Percentiles rank a stretch among this genome's conserved stretches.
Conservation (phyloP, 2,113 vertebrate species). For the Oncorhynchus keta region DNA sequence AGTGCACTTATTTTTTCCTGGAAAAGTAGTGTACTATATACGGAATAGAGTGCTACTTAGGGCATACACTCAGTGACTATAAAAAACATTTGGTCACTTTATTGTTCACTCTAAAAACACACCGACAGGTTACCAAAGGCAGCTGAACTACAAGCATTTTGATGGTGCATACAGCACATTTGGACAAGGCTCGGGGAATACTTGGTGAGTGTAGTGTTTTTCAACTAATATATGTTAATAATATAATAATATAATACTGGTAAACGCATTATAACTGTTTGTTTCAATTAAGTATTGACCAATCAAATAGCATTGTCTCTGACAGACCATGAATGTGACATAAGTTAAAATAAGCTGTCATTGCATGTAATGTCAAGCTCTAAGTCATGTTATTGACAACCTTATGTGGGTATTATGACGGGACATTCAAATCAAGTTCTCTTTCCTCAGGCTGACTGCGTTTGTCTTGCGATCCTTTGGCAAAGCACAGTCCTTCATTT, state of each 20-base stretch:
- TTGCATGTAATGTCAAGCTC: background rate
- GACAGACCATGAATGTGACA: background rate
- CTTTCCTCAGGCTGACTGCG: conserved; percentile 76
- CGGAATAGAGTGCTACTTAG: background rate
- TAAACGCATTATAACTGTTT: background rate
- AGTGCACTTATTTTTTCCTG: background rate
- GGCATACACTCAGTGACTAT: background rate
- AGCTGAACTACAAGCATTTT: conserved; percentile 80
- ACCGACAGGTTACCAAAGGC: conserved; percentile 81
- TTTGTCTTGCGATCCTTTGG: conserved; percentile 76
- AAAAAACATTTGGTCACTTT: background rate
- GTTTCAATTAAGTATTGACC: too few relatives aligned
- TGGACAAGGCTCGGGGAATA: conserved; percentile 77
- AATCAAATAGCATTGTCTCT: too few relatives aligned
- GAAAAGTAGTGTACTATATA: background rate
- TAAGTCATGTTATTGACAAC: background rate
- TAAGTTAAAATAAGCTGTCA: background rate
- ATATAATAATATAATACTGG: too few relatives aligned
- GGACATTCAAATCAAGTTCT: background rate
- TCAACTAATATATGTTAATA: too few relatives aligned
- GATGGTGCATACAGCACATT: conserved; percentile 86
- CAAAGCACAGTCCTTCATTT: conserved; percentile 68
- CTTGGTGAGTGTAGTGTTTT: conserved; percentile 77
- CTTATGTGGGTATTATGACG: background rate
- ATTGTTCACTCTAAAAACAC: too few relatives aligned